Conservation (phyloP, 2,888 invertebrate species). For the Nysson spinosus region DNA sequence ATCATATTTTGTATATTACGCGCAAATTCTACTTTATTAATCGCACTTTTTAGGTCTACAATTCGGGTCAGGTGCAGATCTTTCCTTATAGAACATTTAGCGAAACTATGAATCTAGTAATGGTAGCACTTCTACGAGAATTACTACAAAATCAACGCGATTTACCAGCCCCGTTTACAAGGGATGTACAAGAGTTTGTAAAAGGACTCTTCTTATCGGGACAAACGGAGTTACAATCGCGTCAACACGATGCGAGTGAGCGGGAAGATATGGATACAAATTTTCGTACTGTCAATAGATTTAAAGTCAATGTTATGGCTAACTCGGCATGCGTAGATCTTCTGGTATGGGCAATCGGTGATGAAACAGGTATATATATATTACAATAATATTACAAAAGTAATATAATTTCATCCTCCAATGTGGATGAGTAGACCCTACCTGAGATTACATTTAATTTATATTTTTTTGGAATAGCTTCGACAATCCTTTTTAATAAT, state of each 20-base stretch:
- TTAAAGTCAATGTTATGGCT: constrained; percentile 96
- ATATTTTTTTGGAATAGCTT: no score
- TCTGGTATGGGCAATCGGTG: constrained; percentile 98
- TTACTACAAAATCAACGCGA: constrained; percentile 93
- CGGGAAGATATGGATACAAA: constrained; percentile 90
- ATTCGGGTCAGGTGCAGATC: constrained; percentile 80
- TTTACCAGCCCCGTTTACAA: constrained; percentile 92
- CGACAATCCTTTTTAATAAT: no score
- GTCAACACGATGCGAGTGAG: constrained; percentile 91
- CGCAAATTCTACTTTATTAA: not conserved
- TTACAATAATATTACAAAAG: no score
- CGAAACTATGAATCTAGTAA: constrained; percentile 94
- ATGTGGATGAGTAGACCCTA: no score
- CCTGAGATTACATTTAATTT: no score
- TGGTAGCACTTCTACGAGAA: constrained; percentile 94
- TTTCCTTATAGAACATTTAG: constrained; percentile 97
- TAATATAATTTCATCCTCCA: no score
- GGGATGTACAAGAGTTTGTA: constrained; percentile 94
- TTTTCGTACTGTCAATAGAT: constrained; percentile 90
- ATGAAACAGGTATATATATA: constrained; percentile 94
- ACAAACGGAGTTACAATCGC: constrained; percentile 93
- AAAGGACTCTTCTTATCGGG: constrained; percentile 93
- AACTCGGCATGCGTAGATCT: constrained; percentile 98
- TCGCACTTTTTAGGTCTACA: constrained; percentile 77
- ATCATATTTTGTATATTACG: not conserved